Base-by-base conservation (phyloP, 2,113 vertebrate genomes). In the Irena cyanogastra region DNA sequence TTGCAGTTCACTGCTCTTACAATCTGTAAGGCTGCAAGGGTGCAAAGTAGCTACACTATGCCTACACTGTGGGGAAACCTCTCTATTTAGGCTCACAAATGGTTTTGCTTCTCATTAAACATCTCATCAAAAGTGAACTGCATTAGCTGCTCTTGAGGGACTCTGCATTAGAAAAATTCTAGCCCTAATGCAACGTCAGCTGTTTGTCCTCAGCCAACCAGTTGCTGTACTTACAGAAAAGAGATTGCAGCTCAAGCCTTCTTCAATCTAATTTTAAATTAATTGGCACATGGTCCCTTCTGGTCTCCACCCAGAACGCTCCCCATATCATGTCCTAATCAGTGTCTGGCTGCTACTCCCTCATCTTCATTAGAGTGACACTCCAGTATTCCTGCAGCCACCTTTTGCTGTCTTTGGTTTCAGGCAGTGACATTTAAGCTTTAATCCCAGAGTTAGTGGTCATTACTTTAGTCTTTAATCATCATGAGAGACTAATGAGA, bases 391-490 rank as follows among this genome's bases (percentile, higher is more conserved):
- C 41, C 47, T 68, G 42, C 47, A 90, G 69, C 23, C 52, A 86
- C 42, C 11, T 61, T 78, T 78, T 66, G 18, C 82, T 88, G 61
- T 54, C 33, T 87, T 93, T 20, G 5, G 26, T 74, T 87, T 70
- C 85, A 83, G 57, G 44, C 83, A 92, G 74, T 80, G 91, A 83
- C 89, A 93, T 89, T 96, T 94, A 90, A 96, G 28, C 35, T 92
- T 90, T 89, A 94, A 93, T 95, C 61, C 31, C 76, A 77, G 84
- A 79, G 35, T 78, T 94, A 94, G 26, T 88, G 72, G 76, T 84
- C 68, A 82, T 96, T 90, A 94, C 63, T 90, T 90, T 27, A 65
- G 71, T 69, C 80, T 91, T 95, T 95, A 96, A 94, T 96, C 93
- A 94, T 70, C 69, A 74, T 54, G 53, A 93, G 50, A 79, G 50